Evolutionary conservation across 2,888 invertebrate species (phyloP).

Genomic region (Epinotia nisella): DNA sequence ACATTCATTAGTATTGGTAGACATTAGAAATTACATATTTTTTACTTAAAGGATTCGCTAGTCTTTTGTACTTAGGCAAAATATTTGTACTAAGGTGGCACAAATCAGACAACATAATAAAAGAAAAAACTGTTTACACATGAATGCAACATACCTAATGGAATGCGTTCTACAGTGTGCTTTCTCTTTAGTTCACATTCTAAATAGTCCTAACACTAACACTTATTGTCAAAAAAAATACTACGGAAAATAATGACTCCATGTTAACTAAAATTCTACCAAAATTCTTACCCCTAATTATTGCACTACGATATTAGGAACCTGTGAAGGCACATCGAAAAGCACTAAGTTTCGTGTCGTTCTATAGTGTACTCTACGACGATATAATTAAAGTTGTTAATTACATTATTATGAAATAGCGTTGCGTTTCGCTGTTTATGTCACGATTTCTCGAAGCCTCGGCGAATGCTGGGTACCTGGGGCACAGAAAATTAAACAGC

Average conservation of each 20-base stretch:
- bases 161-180: background rate
- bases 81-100: no score
- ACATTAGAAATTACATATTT: background rate
- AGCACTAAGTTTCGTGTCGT: constrained; percentile 60
- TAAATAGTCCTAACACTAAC: no score
- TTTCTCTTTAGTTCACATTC: no score
- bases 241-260: background rate
- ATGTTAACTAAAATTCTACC: background rate
- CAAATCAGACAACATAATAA: no score
- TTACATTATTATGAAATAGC: constrained; percentile 22
- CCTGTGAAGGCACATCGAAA: constrained; percentile 74
- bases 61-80: background rate
- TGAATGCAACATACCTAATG: background rate
- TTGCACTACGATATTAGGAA: constrained; percentile 68
- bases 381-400: constrained; percentile 25
- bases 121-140: no score
- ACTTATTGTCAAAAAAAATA: no score
- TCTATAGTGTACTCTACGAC: constrained; percentile 44
- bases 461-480: constrained; percentile 49
- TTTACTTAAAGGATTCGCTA: background rate
- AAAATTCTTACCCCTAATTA: constrained; percentile 43
- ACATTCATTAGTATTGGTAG: no score
- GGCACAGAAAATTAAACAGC: constrained; percentile 45
- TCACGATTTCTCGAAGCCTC: constrained; percentile 23
- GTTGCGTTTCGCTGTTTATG: constrained; percentile 36